A percentile compares a stretch with the other conserved stretches of the same genome.
phyloP scores from a whole-genome alignment of 2,797 vertebrate genomes.

The Melanitta fusca region DNA sequence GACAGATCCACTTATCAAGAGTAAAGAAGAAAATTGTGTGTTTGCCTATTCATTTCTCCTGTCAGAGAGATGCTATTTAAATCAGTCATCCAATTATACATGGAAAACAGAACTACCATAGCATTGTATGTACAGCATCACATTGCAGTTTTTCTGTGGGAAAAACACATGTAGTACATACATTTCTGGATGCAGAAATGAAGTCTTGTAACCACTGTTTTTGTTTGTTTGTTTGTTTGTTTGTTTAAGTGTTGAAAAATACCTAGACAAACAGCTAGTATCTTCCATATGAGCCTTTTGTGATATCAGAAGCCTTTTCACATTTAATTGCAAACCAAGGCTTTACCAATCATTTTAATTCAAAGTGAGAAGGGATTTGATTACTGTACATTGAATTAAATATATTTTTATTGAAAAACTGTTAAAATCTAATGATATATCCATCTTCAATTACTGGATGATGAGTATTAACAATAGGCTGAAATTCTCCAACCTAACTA shows the following conservation, averaged over 20 bases:
- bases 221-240: too few relatives aligned
- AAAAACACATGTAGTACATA: neutral
- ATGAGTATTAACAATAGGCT: neutral
- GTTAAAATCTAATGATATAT: neutral
- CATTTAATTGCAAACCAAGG: neutral
- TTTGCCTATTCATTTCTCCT: neutral
- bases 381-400: neutral
- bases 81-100: neutral
- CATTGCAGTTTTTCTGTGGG: neutral
- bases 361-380: neutral
- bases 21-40: neutral
- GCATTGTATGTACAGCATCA: neutral
- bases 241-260: neutral
- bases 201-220: neutral
- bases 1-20: neutral
- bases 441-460: neutral
- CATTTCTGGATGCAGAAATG: neutral
- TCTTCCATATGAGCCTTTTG: neutral
- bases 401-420: conserved; percentile 10
- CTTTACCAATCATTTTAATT: neutral
- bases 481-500: neutral
- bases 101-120: neutral
- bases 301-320: neutral
- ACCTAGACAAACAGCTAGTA: neutral
- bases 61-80: neutral